Percentiles rank a stretch among this genome's conserved stretches.
Evolutionary conservation across 2,797 vertebrate genomes (phyloP).

Genomic region (Rhinophrynus dorsalis): DNA sequence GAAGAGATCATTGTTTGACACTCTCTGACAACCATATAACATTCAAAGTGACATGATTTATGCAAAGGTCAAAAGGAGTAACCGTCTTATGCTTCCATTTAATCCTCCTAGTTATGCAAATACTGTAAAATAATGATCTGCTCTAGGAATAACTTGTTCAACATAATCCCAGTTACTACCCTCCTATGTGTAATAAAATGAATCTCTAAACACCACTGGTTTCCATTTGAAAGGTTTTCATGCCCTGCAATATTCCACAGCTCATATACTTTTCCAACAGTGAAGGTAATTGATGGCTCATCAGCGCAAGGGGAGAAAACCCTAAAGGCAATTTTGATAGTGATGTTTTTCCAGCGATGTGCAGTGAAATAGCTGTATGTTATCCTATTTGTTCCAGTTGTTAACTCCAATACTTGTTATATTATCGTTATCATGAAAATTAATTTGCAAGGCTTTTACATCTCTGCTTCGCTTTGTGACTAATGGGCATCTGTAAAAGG

Average conservation of each 20-base stretch:
- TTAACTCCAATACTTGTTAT: constrained; percentile 47
- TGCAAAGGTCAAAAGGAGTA: not conserved
- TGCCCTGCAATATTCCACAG: constrained; percentile 4
- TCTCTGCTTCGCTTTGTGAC: constrained; percentile 40
- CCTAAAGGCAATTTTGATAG: constrained; percentile 36
- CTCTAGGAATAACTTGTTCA: constrained; percentile 19
- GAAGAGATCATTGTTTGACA: no score
- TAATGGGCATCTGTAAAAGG: constrained; percentile 30
- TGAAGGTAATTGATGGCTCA: constrained; percentile 41
- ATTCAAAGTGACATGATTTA: not conserved
- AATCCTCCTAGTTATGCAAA: not conserved
- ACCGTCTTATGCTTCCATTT: not conserved
- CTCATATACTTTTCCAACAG: constrained; percentile 39
- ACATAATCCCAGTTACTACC: constrained; percentile 21
- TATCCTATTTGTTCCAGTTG: constrained; percentile 50
- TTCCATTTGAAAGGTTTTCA: constrained; percentile 47
- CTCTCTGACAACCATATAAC: no score
- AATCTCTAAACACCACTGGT: constrained; percentile 43
- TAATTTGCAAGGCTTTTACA: constrained; percentile 45
- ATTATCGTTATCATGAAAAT: constrained; percentile 48
- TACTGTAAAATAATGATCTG: constrained; percentile 19
- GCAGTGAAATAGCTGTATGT: constrained; percentile 40
- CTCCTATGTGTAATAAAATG: constrained; percentile 13
- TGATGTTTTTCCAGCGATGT: constrained; percentile 22
- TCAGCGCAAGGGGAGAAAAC: constrained; percentile 42